phyloP scores from a whole-genome alignment of 2,113 vertebrate species.

The Oncorhynchus mykiss region DNA sequence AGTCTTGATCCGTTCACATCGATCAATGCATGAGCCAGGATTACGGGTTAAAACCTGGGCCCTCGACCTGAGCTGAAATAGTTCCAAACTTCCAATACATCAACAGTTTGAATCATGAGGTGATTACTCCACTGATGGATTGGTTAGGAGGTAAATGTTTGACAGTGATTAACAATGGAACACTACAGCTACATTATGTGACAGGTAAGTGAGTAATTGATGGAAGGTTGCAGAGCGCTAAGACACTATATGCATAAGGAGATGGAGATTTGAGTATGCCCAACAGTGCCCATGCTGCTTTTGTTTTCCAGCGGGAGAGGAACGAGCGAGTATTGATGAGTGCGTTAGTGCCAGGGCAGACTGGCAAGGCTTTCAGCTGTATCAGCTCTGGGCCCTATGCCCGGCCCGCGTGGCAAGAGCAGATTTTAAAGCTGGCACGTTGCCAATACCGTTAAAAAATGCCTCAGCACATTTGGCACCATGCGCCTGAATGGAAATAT shows the following conservation, averaged over 20 bases:
- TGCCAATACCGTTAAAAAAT: conserved; percentile 35
- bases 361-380: conserved; percentile 51
- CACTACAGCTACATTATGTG: background rate
- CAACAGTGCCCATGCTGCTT: conserved; percentile 7
- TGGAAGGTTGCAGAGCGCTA: background rate
- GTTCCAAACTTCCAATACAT: background rate
- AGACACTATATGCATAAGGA: conserved; percentile 1
- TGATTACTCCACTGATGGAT: background rate
- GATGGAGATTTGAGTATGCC: conserved; percentile 12
- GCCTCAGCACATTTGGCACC: conserved; percentile 6
- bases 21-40: background rate
- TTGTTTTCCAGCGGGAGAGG: conserved; percentile 21
- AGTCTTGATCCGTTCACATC: background rate
- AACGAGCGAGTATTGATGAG: conserved; percentile 44
- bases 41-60: background rate
- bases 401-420: conserved; percentile 44
- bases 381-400: conserved; percentile 49
- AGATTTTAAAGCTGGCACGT: conserved; percentile 42
- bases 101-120: background rate
- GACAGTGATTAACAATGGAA: conserved; percentile 18
- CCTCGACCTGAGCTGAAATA: background rate
- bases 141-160: conserved; percentile 26
- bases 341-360: conserved; percentile 35
- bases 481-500: conserved; percentile 50
- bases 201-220: conserved; percentile 13